A percentile compares a stretch with the other conserved stretches of the same genome.
Evolutionary conservation across 2,797 vertebrate genomes (phyloP).

Genomic region (Rhabdomys pumilio): DNA sequence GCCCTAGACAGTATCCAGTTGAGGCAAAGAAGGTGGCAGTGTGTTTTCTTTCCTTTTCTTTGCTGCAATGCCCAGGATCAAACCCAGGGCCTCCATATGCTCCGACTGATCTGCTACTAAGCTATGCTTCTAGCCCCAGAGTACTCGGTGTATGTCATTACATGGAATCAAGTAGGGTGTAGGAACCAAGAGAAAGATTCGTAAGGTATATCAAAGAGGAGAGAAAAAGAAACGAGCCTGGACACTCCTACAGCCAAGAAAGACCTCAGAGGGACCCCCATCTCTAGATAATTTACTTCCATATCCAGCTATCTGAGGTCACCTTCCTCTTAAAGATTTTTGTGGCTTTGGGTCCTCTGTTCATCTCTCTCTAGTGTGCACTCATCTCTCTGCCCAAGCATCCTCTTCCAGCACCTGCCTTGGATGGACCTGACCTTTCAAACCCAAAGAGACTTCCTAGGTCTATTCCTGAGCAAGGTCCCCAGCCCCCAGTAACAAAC

Average conservation of each 20-base stretch:
- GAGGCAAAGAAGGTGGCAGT: too few relatives aligned
- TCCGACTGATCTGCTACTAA: not conserved
- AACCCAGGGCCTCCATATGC: not conserved
- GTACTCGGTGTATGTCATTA: not conserved
- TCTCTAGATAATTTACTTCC: not conserved
- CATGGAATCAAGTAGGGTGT: not conserved
- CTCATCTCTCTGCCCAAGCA: not conserved
- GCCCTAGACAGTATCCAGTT: not conserved
- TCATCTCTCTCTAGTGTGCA: not conserved
- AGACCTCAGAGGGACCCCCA: accelerated
- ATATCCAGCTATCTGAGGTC: not conserved
- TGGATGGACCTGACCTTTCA: not conserved
- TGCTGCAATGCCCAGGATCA: too few relatives aligned
- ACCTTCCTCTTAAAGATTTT: not conserved
- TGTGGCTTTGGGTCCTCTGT: not conserved
- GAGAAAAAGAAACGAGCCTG: not conserved
- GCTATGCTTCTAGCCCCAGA: not conserved
- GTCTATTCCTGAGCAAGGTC: slow-evolving; percentile 7
- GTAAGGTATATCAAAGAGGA: not conserved
- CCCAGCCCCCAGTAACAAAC: not conserved
- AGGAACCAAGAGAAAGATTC: not conserved
- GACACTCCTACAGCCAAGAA: not conserved
- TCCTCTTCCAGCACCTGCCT: not conserved
- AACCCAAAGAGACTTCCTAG: not conserved
- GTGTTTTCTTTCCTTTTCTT: not conserved